Evolutionary conservation across 2,888 invertebrate genomes (phyloP).

Genomic region (Clusia tigrina): DNA sequence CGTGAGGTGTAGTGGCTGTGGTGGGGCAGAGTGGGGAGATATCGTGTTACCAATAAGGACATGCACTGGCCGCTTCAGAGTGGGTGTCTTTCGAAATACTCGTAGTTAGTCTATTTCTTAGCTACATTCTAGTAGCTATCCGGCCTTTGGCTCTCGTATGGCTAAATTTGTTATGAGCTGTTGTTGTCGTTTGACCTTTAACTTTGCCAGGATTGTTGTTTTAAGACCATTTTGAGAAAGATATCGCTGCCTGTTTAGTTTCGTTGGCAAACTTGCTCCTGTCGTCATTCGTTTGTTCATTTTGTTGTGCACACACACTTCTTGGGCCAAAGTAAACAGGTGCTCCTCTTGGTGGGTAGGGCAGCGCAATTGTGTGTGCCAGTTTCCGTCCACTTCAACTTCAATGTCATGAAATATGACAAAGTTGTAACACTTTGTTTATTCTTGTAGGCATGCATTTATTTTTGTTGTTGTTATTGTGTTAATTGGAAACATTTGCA

Average conservation of each 20-base stretch:
- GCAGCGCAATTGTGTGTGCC: neutral
- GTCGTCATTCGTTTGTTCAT: neutral
- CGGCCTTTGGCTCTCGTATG: too few species aligned
- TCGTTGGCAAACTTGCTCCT: neutral
- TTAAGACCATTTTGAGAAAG: too few species aligned
- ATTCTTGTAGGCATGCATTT: conserved; percentile 20
- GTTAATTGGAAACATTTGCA: too few species aligned
- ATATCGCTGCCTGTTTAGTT: too few species aligned
- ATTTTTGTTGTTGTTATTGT: conserved; percentile 1
- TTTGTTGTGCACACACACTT: neutral
- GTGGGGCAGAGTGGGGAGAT: too few species aligned
- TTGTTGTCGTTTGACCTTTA: conserved; percentile 6
- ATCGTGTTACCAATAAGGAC: too few species aligned
- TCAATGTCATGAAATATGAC: conserved; percentile 50
- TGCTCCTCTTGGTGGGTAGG: neutral
- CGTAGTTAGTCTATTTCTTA: too few species aligned
- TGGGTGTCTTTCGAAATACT: too few species aligned
- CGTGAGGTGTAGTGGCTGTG: too few species aligned
- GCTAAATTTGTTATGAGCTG: too few species aligned
- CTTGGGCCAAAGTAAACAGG: conserved; percentile 1
- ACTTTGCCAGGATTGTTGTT: conserved; percentile 1
- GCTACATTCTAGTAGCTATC: too few species aligned
- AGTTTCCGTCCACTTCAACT: conserved; percentile 19
- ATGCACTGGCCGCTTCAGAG: too few species aligned
- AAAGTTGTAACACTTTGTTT: conserved; percentile 51